Evolutionary conservation across 2,797 vertebrate genomes (phyloP), one percentile per base, ranked within the genome.

Genomic region (Typhlichthys eigenmanni): DNA sequence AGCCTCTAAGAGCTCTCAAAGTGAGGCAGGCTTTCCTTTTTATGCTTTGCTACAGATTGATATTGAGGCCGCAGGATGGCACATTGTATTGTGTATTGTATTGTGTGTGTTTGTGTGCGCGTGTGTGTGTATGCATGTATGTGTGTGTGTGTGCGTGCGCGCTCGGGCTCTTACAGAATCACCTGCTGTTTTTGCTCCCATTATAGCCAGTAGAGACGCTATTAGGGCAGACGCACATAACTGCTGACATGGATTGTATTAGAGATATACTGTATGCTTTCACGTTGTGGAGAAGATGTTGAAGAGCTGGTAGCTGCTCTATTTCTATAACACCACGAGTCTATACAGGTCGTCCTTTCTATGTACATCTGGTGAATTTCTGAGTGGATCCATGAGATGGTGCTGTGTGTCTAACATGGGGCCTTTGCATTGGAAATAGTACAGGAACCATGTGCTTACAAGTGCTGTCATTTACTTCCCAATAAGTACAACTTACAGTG

Each of bases 371-470:
- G 53, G 3, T 82, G 79, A 84, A 81, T 79, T 88, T 80, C 88
- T 76, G 59, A 60, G 34, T 70, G 63, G 77, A 60, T 59, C 91
- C 93, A 92, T 87, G 57, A 92, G 93, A 88, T 91, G 92, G 92
- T 83, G 92, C 92, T 92, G 34, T 92, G 74, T 69, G 51, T 68
- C 84, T 74, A 66, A 82, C 80, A 11, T 78, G 76, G 13, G 54
- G 55, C 38, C 13, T 55, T 68, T 53, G 13, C 16, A 0, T 11
- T 14, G 55, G 47, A 68, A 50, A 34, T 64, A 71, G 55, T n/a
- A 68, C 55, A 24, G 38, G 38, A 43, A 61, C 65, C 10, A 19
- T 57, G n/a, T 12, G 55, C 24, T 38, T 38, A 9, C 34, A 38
- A 38, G 34, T 38, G 8, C 34, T 6, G 34, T 38, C 34, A 38